phyloP scores from a whole-genome alignment of 2,797 vertebrate species.

The Rallus crepitans region DNA sequence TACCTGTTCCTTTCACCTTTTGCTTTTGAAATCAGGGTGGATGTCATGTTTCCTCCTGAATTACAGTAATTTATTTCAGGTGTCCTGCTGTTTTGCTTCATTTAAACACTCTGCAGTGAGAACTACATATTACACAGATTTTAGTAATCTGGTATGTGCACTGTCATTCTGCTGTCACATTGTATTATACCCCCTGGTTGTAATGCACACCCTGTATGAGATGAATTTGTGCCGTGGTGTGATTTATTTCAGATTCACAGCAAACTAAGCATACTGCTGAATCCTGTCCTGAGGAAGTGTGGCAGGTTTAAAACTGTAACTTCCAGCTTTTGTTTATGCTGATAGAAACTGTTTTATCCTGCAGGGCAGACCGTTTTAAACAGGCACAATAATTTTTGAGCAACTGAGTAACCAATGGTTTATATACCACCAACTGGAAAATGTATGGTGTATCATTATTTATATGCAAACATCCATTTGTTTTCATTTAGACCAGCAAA shows the following conservation, averaged over 20 bases:
- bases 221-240: background rate
- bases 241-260: conserved; percentile 36
- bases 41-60: background rate
- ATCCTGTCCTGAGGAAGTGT: conserved; percentile 6
- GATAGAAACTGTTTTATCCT: conserved; percentile 53
- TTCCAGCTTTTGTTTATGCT: conserved; percentile 39
- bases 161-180: conserved; percentile 22
- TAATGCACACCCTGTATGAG: background rate
- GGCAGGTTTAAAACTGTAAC: conserved; percentile 33
- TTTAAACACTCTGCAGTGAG: conserved; percentile 24
- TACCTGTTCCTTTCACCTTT: background rate
- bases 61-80: conserved; percentile 4
- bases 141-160: background rate
- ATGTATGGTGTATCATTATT: conserved; percentile 44
- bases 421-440: background rate
- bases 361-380: conserved; percentile 7
- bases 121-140: background rate
- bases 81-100: conserved; percentile 3
- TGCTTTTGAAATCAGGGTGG: background rate
- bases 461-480: conserved; percentile 46
- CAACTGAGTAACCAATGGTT: background rate
- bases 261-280: conserved; percentile 37
- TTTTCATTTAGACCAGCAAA: conserved; percentile 64
- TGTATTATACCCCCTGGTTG: conserved; percentile 6
- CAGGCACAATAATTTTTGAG: background rate